Evolutionary conservation across 2,888 invertebrate species (phyloP).

Genomic region (Thalpophila matura): DNA sequence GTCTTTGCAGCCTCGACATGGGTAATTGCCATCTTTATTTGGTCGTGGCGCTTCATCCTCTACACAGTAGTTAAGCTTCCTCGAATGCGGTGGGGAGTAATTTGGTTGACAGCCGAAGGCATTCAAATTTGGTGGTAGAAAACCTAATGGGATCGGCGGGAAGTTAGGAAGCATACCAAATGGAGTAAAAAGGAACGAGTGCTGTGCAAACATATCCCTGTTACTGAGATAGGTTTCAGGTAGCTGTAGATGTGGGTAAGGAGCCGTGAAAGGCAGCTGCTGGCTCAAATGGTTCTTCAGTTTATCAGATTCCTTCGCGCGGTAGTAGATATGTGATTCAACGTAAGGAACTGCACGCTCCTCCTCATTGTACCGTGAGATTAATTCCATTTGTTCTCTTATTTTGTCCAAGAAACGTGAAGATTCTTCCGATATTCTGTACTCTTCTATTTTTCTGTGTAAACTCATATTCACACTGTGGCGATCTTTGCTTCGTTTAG

Average conservation of each 20-base stretch:
- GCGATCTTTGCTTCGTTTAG: slow-evolving; percentile 97
- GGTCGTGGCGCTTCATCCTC: slow-evolving; percentile 93
- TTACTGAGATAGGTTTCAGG: slow-evolving; percentile 83
- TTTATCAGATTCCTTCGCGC: slow-evolving; percentile 82
- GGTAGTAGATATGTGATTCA: slow-evolving; percentile 87
- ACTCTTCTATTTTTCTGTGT: slow-evolving; percentile 95
- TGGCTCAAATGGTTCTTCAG: slow-evolving; percentile 76
- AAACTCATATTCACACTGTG: slow-evolving; percentile 98
- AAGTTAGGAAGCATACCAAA: slow-evolving; percentile 88
- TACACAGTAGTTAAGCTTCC: slow-evolving; percentile 91
- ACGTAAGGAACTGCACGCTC: slow-evolving; percentile 91
- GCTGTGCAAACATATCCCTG: slow-evolving; percentile 84
- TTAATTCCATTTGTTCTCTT: slow-evolving; percentile 94
- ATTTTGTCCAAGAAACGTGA: slow-evolving; percentile 90
- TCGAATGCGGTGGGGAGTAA: slow-evolving; percentile 78
- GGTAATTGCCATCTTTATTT: slow-evolving; percentile 92
- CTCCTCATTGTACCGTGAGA: slow-evolving; percentile 94
- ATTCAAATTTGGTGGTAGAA: slow-evolving; percentile 84
- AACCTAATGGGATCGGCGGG: slow-evolving; percentile 85
- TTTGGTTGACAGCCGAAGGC: slow-evolving; percentile 83
- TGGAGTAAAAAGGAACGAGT: slow-evolving; percentile 86
- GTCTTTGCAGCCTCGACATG: slow-evolving; percentile 93
- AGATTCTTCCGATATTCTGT: slow-evolving; percentile 80
- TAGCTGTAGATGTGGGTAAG: slow-evolving; percentile 81
- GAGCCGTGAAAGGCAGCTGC: slow-evolving; percentile 76